Base-by-base conservation (phyloP, 2,888 invertebrate species). In the Zonitis immaculata region DNA sequence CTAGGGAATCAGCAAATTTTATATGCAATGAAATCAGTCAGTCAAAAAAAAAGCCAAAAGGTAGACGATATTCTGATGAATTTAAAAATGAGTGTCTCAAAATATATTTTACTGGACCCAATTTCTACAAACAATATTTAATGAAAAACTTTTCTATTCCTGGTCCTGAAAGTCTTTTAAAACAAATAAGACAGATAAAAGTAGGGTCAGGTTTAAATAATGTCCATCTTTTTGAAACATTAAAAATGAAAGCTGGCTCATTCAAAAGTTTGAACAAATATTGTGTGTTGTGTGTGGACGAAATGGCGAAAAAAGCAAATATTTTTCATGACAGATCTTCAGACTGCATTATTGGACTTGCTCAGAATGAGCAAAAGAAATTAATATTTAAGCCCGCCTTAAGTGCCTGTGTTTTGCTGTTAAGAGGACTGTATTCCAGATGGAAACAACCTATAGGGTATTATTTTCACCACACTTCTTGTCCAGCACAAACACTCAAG, bases 291-390 rank as follows among this genome's bases (percentile, higher is more conserved):
- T 50, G 51, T 39, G 16, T 51, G 26, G 54, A 54, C 12, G 54
- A 54, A 47, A 54, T 54, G 46, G 22, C 12, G n/a, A 51, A 52
- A 8, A 54, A 54, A 32, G 46, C 51, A 43, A 54, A 54, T 44
- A 43, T 54, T 30, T 54, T 47, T 51, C 47, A 47, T 42, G 28
- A 18, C 25, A 46, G 14, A n/a, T 11, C 6, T 44, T 11, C 7
- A 1, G 54, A 51, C 26, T 12, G 16, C 30, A 44, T 56, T 42
- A 44, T 42, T 14, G 54, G 43, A 22, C 22, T 47, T 35, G 49
- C 18, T 9, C 12, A 47, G 43, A 68, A 43, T 45, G 51, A 43
- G 7, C 12, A 20, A 25, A 12, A 32, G 30, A 47, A 30, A 27
- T 8, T 6, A 16, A 43, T 9, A 22, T 51, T 47, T 25, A 54